Evolutionary conservation across 2,113 vertebrate genomes (phyloP).

Genomic region (sheep (Ovis aries)): ARS-UI_Ramb_v3.0 NC_056059.1:33061501-33062000

Average conservation of each 20-base stretch:
- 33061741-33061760: background rate
- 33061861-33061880: background rate
- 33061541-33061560: background rate
- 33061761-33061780: background rate
- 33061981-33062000: background rate
- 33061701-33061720: background rate
- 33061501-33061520: fast-evolving
- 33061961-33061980: background rate
- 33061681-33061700: background rate
- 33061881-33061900: background rate
- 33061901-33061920: background rate
- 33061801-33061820: background rate
- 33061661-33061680: background rate
- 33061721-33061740: background rate
- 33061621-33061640: background rate
- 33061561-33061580: background rate
- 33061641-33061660: background rate
- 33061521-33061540: background rate
- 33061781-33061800: background rate
- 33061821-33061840: background rate
- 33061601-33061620: background rate
- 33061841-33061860: background rate
- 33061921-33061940: background rate
- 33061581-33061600: background rate
- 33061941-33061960: background rate